These are phyloP conservation scores for Eucidaris tribuloides DNA, from an alignment of 35 echinoderm and acorn worm species.

Conservation along the genomic window DNA sequence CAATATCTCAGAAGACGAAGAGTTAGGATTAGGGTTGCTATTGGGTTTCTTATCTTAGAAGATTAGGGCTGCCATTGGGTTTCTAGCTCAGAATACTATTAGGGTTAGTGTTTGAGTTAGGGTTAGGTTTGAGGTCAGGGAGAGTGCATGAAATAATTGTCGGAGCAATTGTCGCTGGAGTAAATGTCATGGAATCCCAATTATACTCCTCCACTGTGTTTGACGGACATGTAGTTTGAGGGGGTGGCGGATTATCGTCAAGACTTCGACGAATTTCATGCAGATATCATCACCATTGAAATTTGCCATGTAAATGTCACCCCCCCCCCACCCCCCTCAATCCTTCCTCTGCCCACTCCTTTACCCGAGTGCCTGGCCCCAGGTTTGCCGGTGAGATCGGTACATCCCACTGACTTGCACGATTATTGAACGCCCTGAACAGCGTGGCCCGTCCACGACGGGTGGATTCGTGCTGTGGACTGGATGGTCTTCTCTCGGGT, in stretches of 20 bases:
- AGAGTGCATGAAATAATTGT: no score
- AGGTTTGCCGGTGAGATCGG: conserved; percentile 85
- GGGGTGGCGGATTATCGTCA: background rate
- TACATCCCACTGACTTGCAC: conserved; percentile 78
- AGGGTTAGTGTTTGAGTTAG: no score
- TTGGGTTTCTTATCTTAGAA: no score
- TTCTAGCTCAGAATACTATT: no score
- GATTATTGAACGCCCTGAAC: conserved; percentile 65
- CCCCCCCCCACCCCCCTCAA: background rate
- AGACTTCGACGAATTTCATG: background rate
- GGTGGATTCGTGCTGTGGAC: conserved; percentile 85
- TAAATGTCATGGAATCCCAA: no score
- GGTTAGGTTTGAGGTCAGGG: background rate
- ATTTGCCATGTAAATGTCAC: background rate
- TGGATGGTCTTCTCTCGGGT: conserved; percentile 67
- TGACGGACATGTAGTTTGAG: background rate
- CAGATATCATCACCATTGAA: background rate
- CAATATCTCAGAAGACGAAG: no score
- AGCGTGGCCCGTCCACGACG: conserved; percentile 70
- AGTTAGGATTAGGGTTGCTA: no score
- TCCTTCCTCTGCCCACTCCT: background rate
- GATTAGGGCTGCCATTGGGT: no score
- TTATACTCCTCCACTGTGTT: background rate
- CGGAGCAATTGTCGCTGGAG: no score
- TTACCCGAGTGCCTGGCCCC: conserved; percentile 89